phyloP scores from a whole-genome alignment of 1,140 invertebrate genomes.

The Drosophila bifasciata region DNA sequence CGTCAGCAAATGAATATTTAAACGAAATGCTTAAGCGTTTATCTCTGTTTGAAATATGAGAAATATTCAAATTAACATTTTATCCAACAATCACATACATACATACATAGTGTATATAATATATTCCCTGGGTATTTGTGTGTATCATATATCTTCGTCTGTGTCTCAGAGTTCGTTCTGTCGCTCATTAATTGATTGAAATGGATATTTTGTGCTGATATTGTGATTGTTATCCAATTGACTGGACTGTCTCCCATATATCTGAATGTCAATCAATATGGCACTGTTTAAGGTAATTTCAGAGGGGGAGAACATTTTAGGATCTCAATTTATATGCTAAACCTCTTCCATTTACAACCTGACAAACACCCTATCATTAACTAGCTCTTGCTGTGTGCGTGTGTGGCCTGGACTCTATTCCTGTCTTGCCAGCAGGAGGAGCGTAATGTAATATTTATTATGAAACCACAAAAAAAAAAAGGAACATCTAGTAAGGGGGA shows the following conservation, averaged over 20 bases:
- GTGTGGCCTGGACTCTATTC: too few species aligned
- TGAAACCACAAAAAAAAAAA: neutral
- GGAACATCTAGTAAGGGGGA: slow-evolving; percentile 3
- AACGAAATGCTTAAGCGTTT: slow-evolving; percentile 69
- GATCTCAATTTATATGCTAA: too few species aligned
- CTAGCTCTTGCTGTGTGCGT: neutral
- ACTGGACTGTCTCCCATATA: slow-evolving; percentile 9
- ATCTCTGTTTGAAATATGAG: slow-evolving; percentile 51
- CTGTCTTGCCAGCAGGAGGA: neutral
- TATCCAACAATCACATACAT: slow-evolving; percentile 2
- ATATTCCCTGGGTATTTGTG: neutral
- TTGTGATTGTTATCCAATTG: slow-evolving; percentile 18
- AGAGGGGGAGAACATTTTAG: neutral
- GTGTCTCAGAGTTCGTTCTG: slow-evolving; percentile 8
- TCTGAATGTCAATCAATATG: slow-evolving; percentile 19
- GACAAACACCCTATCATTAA: too few species aligned
- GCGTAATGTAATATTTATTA: slow-evolving; percentile 27
- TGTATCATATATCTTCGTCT: slow-evolving; percentile 27
- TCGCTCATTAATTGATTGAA: slow-evolving; percentile 57
- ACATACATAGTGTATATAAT: too few species aligned
- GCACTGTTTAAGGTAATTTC: slow-evolving; percentile 11
- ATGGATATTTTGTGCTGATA: slow-evolving; percentile 45
- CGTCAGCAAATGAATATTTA: slow-evolving; percentile 81
- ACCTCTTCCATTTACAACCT: too few species aligned
- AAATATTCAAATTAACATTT: slow-evolving; percentile 43